A percentile compares a stretch with the other conserved stretches of the same genome.
Evolutionary conservation across 2,797 vertebrate genomes (phyloP).

Genomic region (Momotus momota): DNA sequence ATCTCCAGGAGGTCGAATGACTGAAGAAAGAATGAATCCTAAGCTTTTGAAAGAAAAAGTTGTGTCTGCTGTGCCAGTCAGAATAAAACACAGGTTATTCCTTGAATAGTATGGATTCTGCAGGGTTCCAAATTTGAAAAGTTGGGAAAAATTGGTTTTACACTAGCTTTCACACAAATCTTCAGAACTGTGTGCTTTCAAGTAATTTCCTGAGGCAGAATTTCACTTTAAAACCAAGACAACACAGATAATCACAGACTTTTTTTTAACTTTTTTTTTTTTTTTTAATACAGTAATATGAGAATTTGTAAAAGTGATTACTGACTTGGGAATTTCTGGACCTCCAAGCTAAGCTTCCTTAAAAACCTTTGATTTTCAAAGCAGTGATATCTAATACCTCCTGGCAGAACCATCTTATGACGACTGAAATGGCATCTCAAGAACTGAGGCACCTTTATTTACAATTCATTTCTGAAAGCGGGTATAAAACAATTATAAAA

Average conservation of each 20-base stretch:
- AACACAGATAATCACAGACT: neutral
- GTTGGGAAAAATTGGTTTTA: neutral
- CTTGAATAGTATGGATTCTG: neutral
- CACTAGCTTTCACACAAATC: neutral
- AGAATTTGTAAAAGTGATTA: neutral
- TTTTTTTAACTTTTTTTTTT: neutral
- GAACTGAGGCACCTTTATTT: constrained; percentile 29
- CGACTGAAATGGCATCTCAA: constrained; percentile 33
- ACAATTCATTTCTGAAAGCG: neutral
- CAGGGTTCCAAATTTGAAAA: neutral
- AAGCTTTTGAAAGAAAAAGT: neutral
- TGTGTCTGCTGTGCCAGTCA: neutral
- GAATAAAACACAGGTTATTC: neutral
- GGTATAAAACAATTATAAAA: neutral
- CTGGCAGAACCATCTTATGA: neutral
- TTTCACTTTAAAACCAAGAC: neutral
- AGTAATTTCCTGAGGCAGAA: neutral
- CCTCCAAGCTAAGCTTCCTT: neutral
- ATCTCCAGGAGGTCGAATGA: neutral
- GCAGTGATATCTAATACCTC: neutral
- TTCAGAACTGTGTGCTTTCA: neutral
- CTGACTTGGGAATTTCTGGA: neutral
- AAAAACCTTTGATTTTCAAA: constrained; percentile 24
- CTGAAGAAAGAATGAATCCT: neutral
- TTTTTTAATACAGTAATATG: neutral